Base-by-base conservation (phyloP, 2,113 vertebrate genomes). In the Pogonocichla stellata region DNA sequence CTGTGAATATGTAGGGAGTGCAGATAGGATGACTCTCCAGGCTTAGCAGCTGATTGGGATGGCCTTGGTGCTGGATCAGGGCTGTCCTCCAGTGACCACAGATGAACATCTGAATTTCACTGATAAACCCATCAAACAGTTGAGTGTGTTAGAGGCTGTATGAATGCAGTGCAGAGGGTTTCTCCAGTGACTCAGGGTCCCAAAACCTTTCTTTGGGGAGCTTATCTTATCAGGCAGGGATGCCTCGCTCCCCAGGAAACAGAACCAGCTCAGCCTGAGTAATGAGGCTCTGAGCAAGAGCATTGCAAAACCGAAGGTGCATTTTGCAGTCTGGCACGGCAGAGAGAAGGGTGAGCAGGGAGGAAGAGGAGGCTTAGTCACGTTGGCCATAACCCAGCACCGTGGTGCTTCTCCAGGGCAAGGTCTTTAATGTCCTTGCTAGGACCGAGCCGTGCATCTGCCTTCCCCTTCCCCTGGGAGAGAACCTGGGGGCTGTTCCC, bases 211-310 rank as follows among this genome's bases (percentile, higher is more conserved):
- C 88, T 96, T 97, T 92, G 57, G 85, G 72, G 84, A 78, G 36
- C 57, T 97, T 97, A 97, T 97, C 97, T 97, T 97, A 97, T 97
- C 96, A 80, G 82, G 40, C 58, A 74, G 67, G 87, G 94, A 91
- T 96, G 93, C 89, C 80, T 67, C 5, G 3, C 67, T 92, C 69
- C 20, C 14, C 25, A 88, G 92, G 95, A 95, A 94, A 45, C 67
- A 2, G 40, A 66, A 82, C 93, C 91, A 96, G 92, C 93, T 97
- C 86, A 96, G 95, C 82, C 90, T 95, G 95, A 93, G 70, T 92
- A 95, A 97, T 88, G 90, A 81, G 69, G 88, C 64, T 84, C 90
- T 81, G 94, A 92, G 90, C 93, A 79, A 81, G 57, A 80, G 85
- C 67, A 31, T 94, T 97, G 86, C 95, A 96, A 96, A 97, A 96